Conservation (phyloP, 2,797 vertebrate genomes). For the Psittacula derbiana region DNA sequence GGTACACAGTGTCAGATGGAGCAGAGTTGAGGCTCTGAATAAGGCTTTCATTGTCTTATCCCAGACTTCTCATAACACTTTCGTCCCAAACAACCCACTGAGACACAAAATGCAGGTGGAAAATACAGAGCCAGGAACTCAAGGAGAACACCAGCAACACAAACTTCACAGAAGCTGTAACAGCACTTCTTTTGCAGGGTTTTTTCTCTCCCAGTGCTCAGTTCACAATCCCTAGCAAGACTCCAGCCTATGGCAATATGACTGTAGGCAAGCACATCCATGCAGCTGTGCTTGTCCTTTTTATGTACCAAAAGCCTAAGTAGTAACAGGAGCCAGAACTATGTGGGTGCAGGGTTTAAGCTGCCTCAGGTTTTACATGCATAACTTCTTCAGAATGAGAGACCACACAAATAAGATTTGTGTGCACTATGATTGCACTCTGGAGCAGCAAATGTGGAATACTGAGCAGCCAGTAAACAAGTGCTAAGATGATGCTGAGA, state of each 20-base stretch:
- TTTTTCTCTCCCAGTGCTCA: not conserved
- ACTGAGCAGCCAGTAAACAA: not conserved
- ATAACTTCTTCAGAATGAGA: not conserved
- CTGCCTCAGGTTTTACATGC: not conserved
- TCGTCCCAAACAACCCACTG: not conserved
- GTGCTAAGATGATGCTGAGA: not conserved
- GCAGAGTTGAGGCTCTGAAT: not conserved
- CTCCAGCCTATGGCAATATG: not conserved
- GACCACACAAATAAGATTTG: not conserved
- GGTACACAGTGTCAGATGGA: not conserved
- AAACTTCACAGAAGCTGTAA: not conserved
- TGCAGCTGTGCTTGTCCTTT: not conserved
- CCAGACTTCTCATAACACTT: not conserved
- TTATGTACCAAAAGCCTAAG: not conserved
- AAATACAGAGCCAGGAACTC: not conserved
- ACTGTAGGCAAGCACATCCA: not conserved
- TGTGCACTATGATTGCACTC: not conserved
- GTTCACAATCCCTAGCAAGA: not conserved
- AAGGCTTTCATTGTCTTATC: not conserved
- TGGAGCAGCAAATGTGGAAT: not conserved
- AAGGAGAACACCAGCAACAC: not conserved
- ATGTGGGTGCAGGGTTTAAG: not conserved
- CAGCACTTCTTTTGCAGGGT: not conserved
- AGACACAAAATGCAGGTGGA: not conserved
- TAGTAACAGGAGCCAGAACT: not conserved